These are phyloP conservation scores for Ostrea edulis DNA, from an alignment of 1,140 invertebrate genomes.

Conservation along the genomic window DNA sequence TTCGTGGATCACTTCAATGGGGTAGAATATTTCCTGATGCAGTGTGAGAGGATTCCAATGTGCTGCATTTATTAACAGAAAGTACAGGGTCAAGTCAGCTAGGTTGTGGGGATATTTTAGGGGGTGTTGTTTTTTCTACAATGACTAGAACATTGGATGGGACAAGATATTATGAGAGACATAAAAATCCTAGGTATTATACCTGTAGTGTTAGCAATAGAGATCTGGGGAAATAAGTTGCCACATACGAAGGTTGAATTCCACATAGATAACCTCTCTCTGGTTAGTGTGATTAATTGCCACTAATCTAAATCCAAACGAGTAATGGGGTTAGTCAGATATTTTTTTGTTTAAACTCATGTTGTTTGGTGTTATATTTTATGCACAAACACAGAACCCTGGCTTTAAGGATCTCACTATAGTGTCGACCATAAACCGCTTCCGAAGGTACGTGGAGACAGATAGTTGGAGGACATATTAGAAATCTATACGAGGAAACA, in stretches of 20 bases:
- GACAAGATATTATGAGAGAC: slow-evolving; percentile 38
- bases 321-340: slow-evolving; percentile 45
- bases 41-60: slow-evolving; percentile 24
- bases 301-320: slow-evolving; percentile 42
- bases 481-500: no score
- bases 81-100: slow-evolving; percentile 43
- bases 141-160: slow-evolving; percentile 43
- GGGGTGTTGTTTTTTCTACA: slow-evolving; percentile 23
- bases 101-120: slow-evolving; percentile 49
- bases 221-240: slow-evolving; percentile 41
- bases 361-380: slow-evolving; percentile 46
- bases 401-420: no score
- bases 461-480: no score
- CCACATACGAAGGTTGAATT: slow-evolving; percentile 36
- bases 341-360: slow-evolving; percentile 40
- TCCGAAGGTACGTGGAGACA: no score
- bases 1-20: slow-evolving; percentile 51
- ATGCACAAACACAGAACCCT: no score
- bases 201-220: slow-evolving; percentile 50
- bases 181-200: slow-evolving; percentile 55
- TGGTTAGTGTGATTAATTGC: slow-evolving; percentile 43
- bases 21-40: slow-evolving; percentile 37
- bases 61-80: slow-evolving; percentile 45
- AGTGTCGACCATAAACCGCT: no score
- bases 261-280: no score